Evolutionary conservation across 2,888 invertebrate species (phyloP), one percentile per base, ranked within the genome.

Genomic region (Erebia epiphron): DNA sequence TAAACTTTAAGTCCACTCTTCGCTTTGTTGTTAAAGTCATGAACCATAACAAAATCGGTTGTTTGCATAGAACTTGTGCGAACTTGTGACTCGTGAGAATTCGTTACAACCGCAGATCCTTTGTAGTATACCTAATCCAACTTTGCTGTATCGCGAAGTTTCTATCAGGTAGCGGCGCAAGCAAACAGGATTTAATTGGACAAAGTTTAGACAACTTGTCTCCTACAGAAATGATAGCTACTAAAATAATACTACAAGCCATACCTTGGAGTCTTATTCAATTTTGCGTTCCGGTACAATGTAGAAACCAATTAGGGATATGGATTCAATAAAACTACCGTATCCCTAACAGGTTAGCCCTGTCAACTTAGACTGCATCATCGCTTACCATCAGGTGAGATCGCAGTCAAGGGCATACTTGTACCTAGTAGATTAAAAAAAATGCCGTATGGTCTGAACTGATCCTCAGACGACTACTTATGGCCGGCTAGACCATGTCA

Each of bases 131-230:
- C 11, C 46, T 46, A 13, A 61, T 16, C 13, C n/a, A 61, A 61
- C 16, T 61, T 43, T 18, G 61, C 61, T 11, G n/a, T 61, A 7
- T 60, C 9, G 35, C 58, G 2, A 60, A 61, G 61, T 61, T 61
- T 16, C 16, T 46, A 46, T 61, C 61, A 61, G 61, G 61, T 61
- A 61, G 18, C 43, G 18, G 43, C 61, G 18, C 43, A 11, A 43
- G 43, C 61, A 11, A 46, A 18, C 43, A 46, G 43, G 61, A 46
- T 46, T 18, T 43, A 46, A 18, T 43, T 43, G 16, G 61, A 43
- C 61, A 46, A 61, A 61, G 61, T 61, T 61, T 10, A 61, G 61
- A 43, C 43, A 43, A 61, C 43, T 61, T 61, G 43, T 46, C 35
- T 60, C 35, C 11, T 18, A 11, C 16, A 43, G 43, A 18, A 43